A percentile compares a stretch with the other conserved stretches of the same genome.
phyloP scores from a whole-genome alignment of 2,888 invertebrate species.

The Uropetala carovei region DNA sequence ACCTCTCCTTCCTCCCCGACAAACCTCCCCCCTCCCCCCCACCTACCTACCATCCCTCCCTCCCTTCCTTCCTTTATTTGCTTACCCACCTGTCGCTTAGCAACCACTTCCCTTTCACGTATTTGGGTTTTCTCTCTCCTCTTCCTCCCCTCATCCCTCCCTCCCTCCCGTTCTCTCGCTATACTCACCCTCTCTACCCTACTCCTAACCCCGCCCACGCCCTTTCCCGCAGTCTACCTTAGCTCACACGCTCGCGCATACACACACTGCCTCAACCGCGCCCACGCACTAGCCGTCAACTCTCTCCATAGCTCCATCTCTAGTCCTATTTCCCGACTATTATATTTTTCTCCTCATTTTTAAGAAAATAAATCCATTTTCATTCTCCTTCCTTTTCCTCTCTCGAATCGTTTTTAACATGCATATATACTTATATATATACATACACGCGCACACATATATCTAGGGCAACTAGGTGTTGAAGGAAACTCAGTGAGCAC shows the following conservation, averaged over 20 bases:
- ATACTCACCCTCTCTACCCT: not conserved
- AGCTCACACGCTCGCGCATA: not conserved
- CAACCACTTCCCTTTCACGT: conserved; percentile 43
- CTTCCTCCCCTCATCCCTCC: not conserved
- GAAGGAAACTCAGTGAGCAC: too few relatives aligned
- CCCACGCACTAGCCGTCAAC: too few relatives aligned
- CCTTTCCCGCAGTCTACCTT: not conserved
- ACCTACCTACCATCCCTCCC: not conserved
- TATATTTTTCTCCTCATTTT: not conserved
- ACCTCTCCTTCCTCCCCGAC: not conserved
- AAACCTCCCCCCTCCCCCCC: not conserved
- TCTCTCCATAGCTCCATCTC: too few relatives aligned
- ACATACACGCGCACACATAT: not conserved
- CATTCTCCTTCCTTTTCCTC: not conserved
- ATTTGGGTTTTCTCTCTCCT: not conserved
- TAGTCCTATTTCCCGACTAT: not conserved
- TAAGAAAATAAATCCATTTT: not conserved
- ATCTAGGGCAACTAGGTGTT: not conserved
- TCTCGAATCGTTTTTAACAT: not conserved
- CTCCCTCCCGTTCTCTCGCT: not conserved
- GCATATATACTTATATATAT: not conserved
- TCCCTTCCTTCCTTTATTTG: not conserved
- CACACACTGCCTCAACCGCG: too few relatives aligned
- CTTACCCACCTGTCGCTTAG: conserved; percentile 60
- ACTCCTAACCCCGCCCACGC: not conserved